Conservation (phyloP, 2,797 vertebrate genomes). For the Leuciscus waleckii region DNA sequence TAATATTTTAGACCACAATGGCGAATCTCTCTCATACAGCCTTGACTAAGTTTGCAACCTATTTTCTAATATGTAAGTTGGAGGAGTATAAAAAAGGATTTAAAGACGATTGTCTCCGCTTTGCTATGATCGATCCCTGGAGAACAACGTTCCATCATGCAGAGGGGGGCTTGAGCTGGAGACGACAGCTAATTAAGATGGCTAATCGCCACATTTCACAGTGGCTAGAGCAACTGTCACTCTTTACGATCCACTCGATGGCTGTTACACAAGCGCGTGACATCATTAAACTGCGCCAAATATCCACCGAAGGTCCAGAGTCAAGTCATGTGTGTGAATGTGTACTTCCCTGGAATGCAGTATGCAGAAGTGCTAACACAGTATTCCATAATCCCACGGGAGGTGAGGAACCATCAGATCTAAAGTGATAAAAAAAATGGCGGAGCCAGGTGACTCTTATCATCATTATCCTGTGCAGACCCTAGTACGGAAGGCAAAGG, state of each 20-base stretch:
- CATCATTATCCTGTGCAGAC: not conserved
- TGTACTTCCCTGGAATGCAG: not conserved
- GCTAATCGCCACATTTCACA: slow-evolving; percentile 75
- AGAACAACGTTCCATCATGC: slow-evolving; percentile 74
- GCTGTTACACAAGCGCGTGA: slow-evolving; percentile 63
- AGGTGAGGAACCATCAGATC: not conserved
- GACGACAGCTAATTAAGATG: slow-evolving; percentile 78
- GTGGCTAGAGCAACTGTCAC: slow-evolving; percentile 66
- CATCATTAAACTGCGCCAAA: slow-evolving; percentile 50
- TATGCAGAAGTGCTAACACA: not conserved
- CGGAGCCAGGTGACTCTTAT: not conserved
- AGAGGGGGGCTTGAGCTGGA: slow-evolving; percentile 67
- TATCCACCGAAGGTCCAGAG: not conserved
- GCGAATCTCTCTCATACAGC: slow-evolving; percentile 33
- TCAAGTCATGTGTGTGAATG: not conserved
- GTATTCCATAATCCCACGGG: not conserved
- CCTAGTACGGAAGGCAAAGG: slow-evolving; percentile 9
- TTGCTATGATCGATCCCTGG: slow-evolving; percentile 64
- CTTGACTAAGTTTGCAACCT: slow-evolving; percentile 44
- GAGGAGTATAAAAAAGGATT: slow-evolving; percentile 26
- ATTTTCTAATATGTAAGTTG: slow-evolving; percentile 16
- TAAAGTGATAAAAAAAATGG: not conserved
- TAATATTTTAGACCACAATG: slow-evolving; percentile 27
- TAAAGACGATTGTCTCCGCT: slow-evolving; percentile 24
- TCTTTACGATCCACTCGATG: slow-evolving; percentile 50